Conservation (phyloP, 1,140 invertebrate genomes). For the Daktulosphaira vitifoliae region DNA sequence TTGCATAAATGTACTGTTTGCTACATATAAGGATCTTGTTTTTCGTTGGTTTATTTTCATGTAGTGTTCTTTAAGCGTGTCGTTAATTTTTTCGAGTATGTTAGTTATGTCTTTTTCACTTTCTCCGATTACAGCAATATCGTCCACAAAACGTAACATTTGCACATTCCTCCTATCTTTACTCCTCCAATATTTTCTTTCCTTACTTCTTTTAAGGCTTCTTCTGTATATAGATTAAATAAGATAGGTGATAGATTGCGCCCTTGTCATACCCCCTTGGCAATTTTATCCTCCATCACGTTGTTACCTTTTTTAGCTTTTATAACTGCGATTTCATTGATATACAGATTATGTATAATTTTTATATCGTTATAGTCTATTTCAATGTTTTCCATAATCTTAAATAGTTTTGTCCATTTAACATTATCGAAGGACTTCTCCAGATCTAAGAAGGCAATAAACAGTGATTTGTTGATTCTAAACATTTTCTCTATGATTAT, state of each 20-base stretch:
- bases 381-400: neutral
- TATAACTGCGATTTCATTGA: neutral
- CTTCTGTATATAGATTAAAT: constrained; percentile 17
- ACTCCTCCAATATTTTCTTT: neutral
- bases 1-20: neutral
- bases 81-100: neutral
- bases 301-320: neutral
- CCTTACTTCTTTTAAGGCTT: constrained; percentile 8
- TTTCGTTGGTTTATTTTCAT: neutral
- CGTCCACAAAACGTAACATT: neutral
- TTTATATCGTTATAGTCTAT: neutral
- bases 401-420: neutral
- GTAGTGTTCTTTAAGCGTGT: no score
- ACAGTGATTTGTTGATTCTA: neutral
- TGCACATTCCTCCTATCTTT: neutral
- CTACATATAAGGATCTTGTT: neutral
- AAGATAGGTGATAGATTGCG: constrained; percentile 8
- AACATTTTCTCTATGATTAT: neutral
- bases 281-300: constrained; percentile 4
- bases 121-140: neutral
- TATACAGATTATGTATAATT: neutral
- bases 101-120: constrained; percentile 3
- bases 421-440: constrained; percentile 5
- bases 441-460: neutral
- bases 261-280: constrained; percentile 14